Percentiles rank a stretch among this genome's conserved stretches.
Conservation (phyloP, 37 sponge, comb jelly and placozoan species). For the Chondrosia reniformis region DNA sequence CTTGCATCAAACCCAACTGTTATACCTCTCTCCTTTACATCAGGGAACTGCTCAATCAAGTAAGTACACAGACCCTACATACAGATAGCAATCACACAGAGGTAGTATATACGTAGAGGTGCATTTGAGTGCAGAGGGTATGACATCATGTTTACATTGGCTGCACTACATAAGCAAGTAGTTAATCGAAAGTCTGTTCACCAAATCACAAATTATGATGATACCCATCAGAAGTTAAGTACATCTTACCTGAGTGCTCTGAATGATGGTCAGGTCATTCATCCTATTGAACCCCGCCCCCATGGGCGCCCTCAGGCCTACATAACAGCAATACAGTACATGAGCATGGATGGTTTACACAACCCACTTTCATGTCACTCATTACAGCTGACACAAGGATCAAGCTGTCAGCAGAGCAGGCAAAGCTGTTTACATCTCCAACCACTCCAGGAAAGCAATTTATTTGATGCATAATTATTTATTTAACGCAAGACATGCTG, state of each 20-base stretch:
- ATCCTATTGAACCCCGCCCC: conserved; percentile 91
- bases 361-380: too few species aligned
- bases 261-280: conserved; percentile 98
- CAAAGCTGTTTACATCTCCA: too few species aligned
- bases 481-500: too few species aligned
- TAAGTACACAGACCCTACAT: conserved; percentile 65
- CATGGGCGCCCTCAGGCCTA: conserved; percentile 90
- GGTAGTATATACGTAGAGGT: neutral
- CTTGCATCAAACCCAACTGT: conserved; percentile 94
- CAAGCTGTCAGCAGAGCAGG: too few species aligned
- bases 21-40: conserved; percentile 69
- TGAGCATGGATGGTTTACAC: too few species aligned
- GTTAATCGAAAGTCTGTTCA: neutral
- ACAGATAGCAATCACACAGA: neutral
- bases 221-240: neutral
- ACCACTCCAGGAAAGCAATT: too few species aligned
- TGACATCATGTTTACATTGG: too few species aligned
- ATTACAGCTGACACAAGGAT: too few species aligned
- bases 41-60: conserved; percentile 53
- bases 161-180: neutral
- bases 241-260: conserved; percentile 93
- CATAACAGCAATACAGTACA: conserved; percentile 46
- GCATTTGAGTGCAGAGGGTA: neutral
- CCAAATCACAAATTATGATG: neutral
- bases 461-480: too few species aligned